Conservation (phyloP, 2,888 invertebrate species). For the Drosophila prostipennis region DNA sequence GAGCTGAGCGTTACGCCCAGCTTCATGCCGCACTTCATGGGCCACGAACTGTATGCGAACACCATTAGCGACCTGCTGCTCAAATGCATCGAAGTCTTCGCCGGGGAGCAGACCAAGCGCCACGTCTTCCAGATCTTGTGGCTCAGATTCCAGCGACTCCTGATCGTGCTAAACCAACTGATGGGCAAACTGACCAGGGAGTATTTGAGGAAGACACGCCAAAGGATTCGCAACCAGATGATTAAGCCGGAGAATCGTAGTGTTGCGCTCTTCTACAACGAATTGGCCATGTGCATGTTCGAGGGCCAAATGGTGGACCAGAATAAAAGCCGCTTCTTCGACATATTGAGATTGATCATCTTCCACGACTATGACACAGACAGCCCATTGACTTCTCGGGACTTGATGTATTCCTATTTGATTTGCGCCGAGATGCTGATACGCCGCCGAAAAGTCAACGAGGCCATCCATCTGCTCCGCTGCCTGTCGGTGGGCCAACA, state of each 20-base stretch:
- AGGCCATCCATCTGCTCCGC: slow-evolving; percentile 70
- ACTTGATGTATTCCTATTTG: slow-evolving; percentile 71
- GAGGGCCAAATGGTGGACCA: slow-evolving; percentile 80
- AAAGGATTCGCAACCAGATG: slow-evolving; percentile 86
- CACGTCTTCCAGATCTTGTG: slow-evolving; percentile 87
- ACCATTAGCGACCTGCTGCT: slow-evolving; percentile 85
- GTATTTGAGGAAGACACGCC: slow-evolving; percentile 78
- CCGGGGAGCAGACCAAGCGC: slow-evolving; percentile 83
- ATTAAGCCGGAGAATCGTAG: slow-evolving; percentile 85
- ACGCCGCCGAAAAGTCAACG: slow-evolving; percentile 46
- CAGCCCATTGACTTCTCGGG: slow-evolving; percentile 46
- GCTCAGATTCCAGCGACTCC: slow-evolving; percentile 87
- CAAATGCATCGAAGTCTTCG: slow-evolving; percentile 82
- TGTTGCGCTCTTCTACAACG: slow-evolving; percentile 86
- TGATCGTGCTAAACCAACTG: slow-evolving; percentile 85
- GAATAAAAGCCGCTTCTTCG: slow-evolving; percentile 39
- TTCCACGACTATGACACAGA: background rate
- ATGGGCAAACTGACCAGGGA: slow-evolving; percentile 81
- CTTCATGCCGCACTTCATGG: slow-evolving; percentile 86
- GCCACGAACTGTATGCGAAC: slow-evolving; percentile 86
- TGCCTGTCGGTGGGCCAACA: slow-evolving; percentile 53
- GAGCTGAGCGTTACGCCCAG: slow-evolving; percentile 87
- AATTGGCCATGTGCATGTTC: slow-evolving; percentile 87
- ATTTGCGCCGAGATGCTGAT: slow-evolving; percentile 77
- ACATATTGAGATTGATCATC: slow-evolving; percentile 6